Conservation (phyloP, 2,113 vertebrate genomes). For the Sorex fumeus region DNA sequence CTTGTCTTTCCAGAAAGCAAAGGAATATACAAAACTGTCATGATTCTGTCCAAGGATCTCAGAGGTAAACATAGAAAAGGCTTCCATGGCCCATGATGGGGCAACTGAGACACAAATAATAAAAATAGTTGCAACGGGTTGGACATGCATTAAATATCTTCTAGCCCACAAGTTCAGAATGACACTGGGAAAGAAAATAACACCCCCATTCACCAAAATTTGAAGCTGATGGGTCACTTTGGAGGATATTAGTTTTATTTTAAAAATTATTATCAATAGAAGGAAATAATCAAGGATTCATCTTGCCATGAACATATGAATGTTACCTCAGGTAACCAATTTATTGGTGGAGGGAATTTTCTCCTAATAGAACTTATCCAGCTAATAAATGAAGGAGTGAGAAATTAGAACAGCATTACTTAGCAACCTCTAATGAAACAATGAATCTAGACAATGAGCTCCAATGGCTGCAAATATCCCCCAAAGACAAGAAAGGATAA, state of each 20-base stretch:
- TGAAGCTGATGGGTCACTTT: not conserved
- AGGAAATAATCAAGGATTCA: not conserved
- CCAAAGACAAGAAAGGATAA: conserved; percentile 23
- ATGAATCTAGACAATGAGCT: not conserved
- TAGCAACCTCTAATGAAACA: conserved; percentile 28
- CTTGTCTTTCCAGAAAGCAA: conserved; percentile 44
- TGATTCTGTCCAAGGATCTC: not conserved
- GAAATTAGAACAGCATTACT: not conserved
- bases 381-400: not conserved
- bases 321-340: not conserved
- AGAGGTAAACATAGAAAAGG: not conserved
- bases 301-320: not conserved
- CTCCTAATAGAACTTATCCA: conserved; percentile 12
- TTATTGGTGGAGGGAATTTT: conserved; percentile 20
- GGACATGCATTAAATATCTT: not conserved
- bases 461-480: not conserved
- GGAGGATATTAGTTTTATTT: not conserved
- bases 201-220: not conserved
- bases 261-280: not conserved
- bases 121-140: not conserved
- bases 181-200: not conserved
- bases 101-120: not conserved
- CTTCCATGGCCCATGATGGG: too few relatives aligned
- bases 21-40: not conserved
- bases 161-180: not conserved